Evolutionary conservation across 92 coral and sea anemone genomes (phyloP), one percentile per base, ranked within the genome.

Genomic region (Heliopora coerulea): DNA sequence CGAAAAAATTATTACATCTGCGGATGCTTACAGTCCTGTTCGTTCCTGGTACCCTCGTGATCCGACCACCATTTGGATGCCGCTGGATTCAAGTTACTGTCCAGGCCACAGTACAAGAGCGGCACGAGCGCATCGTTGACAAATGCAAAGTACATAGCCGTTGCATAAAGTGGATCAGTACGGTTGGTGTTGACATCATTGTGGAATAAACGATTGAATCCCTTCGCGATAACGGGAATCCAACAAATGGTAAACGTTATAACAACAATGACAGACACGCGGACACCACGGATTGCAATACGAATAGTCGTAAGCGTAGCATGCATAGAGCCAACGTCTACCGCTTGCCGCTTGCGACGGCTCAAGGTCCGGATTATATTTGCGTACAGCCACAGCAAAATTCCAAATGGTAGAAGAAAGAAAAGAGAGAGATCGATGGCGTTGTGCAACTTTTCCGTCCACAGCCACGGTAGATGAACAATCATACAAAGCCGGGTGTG

Each of bases 191-290:
- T 50, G 49, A 54, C 77, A 33, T 50, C 8, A 0, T 17, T 0
- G 31, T 23, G 0, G 23, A 31, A 8, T 35, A 70, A 54, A 32
- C 77, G 77, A 54, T 12, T 52, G 62, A 70, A 70, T 5, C 77
- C 63, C 19, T 70, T 70, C 17, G 54, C 77, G 20, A 70, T 54
- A 1, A 70, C 77, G 17, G 77, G 77, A 3, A 70, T 54, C 77
- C 77, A 70, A 35, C 77, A 70, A 21, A 34, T 17, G 18, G 42
- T 15, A 33, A 70, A 70, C 0, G 63, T 49, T 2, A 37, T 41
- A 4, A 54, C 31, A 49, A 70, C 77, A 14, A 70, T 54, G 0
- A 70, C 35, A 14, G 77, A 70, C 13, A 70, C 77, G 26, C 77
- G 77, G 24, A 50, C 77, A 30, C 77, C 77, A 0, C 77, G 77